phyloP scores from a whole-genome alignment of 35 echinoderm and acorn worm species.

The Eucidaris tribuloides region DNA sequence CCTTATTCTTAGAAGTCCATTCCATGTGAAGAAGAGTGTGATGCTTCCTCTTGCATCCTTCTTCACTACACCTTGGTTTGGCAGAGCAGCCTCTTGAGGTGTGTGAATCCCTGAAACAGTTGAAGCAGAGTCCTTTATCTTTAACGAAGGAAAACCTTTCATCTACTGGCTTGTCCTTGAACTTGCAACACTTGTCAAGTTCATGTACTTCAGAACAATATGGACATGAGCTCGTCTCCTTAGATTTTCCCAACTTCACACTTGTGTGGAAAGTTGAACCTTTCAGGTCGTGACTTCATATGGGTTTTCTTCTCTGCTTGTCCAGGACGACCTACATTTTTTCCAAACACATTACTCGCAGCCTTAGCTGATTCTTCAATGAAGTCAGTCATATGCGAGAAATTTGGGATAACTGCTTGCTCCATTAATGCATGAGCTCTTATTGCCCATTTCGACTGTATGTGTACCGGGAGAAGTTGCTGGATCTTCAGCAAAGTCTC shows the following conservation, averaged over 20 bases:
- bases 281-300: not conserved
- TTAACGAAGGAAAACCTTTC: constrained; percentile 21
- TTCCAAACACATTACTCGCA: constrained; percentile 27
- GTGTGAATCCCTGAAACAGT: constrained; percentile 31
- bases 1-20: no score
- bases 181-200: constrained; percentile 23
- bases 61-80: not conserved
- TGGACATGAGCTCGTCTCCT: not conserved
- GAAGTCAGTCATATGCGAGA: constrained; percentile 41
- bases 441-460: constrained; percentile 54
- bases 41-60: constrained; percentile 45
- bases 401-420: constrained; percentile 24
- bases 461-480: constrained; percentile 39
- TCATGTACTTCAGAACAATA: not conserved
- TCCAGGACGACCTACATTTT: constrained; percentile 1
- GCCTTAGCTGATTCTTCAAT: constrained; percentile 28
- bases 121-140: constrained; percentile 43
- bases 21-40: constrained; percentile 49
- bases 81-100: not conserved
- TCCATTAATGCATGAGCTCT: constrained; percentile 41
- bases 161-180: constrained; percentile 1
- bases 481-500: constrained; percentile 50
- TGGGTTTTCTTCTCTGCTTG: not conserved
- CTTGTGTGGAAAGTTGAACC: not conserved
- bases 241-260: not conserved